Conservation (phyloP, 2,888 invertebrate genomes). For the Phortica magna region DNA sequence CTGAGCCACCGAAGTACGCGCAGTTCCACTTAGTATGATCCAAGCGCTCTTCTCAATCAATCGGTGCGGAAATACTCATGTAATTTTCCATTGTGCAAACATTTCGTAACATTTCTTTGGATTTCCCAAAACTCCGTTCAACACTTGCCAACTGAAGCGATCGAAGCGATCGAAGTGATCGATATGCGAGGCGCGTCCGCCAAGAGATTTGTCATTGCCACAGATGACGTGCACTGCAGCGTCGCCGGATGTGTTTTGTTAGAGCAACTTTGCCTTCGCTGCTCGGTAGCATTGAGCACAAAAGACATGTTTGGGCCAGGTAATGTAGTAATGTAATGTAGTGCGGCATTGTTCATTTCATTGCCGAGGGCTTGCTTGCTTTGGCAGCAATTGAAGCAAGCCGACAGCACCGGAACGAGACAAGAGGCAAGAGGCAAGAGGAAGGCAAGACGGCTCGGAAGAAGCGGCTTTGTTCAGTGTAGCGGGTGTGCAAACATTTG, state of each 20-base stretch:
- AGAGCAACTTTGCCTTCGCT: background rate
- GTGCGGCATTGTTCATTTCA: conserved; percentile 48
- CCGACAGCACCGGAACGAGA: background rate
- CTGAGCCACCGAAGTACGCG: background rate
- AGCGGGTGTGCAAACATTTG: conserved; percentile 72
- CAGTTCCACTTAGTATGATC: conserved; percentile 41
- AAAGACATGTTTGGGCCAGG: conserved; percentile 16
- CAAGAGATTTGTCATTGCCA: conserved; percentile 58
- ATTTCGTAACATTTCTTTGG: conserved; percentile 23
- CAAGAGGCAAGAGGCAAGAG: conserved; percentile 40
- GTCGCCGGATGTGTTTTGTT: conserved; percentile 67
- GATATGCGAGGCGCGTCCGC: conserved; percentile 18
- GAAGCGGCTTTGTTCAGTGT: conserved; percentile 38
- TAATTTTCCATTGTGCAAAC: conserved; percentile 18
- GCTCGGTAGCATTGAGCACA: conserved; percentile 26
- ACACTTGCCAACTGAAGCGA: background rate
- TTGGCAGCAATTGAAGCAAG: conserved; percentile 27
- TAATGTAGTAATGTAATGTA: conserved; percentile 28
- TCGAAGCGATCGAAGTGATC: background rate
- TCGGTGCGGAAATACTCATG: conserved; percentile 21
- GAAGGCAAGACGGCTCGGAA: background rate
- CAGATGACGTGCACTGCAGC: background rate
- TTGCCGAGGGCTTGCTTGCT: conserved; percentile 18
- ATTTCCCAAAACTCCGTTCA: background rate
- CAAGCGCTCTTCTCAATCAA: conserved; percentile 30